Base-by-base conservation (phyloP, 2,888 invertebrate genomes). In the Apocheima hispidaria region DNA sequence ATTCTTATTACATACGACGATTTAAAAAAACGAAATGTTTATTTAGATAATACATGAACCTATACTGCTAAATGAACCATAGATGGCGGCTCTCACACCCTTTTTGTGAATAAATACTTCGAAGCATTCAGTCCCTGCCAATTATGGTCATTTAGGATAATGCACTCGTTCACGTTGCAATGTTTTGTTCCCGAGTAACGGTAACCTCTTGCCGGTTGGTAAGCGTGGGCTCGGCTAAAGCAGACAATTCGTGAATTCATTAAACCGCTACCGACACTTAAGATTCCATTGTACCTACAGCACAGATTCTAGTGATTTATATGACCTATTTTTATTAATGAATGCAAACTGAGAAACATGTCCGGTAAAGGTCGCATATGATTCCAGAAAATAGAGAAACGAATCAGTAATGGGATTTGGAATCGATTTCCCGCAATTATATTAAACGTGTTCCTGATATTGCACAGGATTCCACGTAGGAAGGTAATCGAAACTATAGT, bases 111-210 rank as follows among this genome's bases (percentile, higher is more conserved):
- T 74, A 77, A 72, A 74, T 64, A 68, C 69, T 70, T 68, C 62
- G 70, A 66, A 53, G 72, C 71, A 73, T 78, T 70, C 73, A 75
- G 69, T 68, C 66, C 70, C 51, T 63, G 60, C 78, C 74, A 68
- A 78, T 78, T 82, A 82, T 77, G 77, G 80, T 64, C 72, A 83
- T 82, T 81, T 80, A 78, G 82, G 79, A 82, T 83, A 83, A 81
- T 82, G 81, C 80, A 80, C 76, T 81, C 79, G 74, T 82, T 81
- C 77, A 77, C 64, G 75, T 74, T 78, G 77, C 78, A 78, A 74
- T 73, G 76, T 77, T 81, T 80, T 79, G 77, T 81, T 78, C 67
- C 63, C 60, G 65, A 58, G 50, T 78, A 81, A 81, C 81, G 79
- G 82, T 80, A 68, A 59, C 23, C 36, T 62, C 43, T 63, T 71